Base-by-base conservation (phyloP, 2,888 invertebrate genomes). In the Drosophila pseudotalamancana region DNA sequence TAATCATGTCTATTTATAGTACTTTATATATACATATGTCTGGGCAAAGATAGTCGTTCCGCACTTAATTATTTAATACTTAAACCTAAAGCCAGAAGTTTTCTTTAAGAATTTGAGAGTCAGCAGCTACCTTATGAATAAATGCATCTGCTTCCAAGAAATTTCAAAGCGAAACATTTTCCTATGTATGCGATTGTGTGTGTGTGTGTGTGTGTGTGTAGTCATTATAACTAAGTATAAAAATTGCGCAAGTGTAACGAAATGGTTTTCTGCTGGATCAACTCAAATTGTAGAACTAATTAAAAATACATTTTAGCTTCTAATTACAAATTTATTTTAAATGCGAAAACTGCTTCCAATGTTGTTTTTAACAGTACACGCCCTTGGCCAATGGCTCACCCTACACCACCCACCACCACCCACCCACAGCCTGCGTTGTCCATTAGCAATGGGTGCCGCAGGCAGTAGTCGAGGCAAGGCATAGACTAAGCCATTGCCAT, bases 281-380 rank as follows among this genome's bases (percentile, higher is more conserved):
- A 75, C 75, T 51, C 45, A 83, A 83, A 71, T 65, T 62, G 61
- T 75, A 45, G 62, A 84, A 78, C 76, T 84, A 83, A 83, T 83
- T 78, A 80, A 78, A 86, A 83, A 80, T 80, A 83, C 81, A 78
- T 83, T 83, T 80, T 57, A 51, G 71, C 72, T 74, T 68, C 69
- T 86, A 86, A 86, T 83, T 83, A 81, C 73, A 67, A 86, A 84
- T 84, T 83, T 81, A 81, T 78, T 86, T 86, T 55, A 77, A 77
- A 73, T 63, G 43, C 53, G 64, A 68, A 83, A 78, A 83, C 65
- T 68, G 77, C 69, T 62, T 54, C 69, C 64, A 65, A 71, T 75
- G 64, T 70, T 72, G 49, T 75, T 78, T 70, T 70, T 49, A 42
- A 74, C 50, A 14, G 34, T 42, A 35, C 39, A 61, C 43, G 56